phyloP scores from a whole-genome alignment of 2,797 vertebrate species.

The Danio albolineatus region DNA sequence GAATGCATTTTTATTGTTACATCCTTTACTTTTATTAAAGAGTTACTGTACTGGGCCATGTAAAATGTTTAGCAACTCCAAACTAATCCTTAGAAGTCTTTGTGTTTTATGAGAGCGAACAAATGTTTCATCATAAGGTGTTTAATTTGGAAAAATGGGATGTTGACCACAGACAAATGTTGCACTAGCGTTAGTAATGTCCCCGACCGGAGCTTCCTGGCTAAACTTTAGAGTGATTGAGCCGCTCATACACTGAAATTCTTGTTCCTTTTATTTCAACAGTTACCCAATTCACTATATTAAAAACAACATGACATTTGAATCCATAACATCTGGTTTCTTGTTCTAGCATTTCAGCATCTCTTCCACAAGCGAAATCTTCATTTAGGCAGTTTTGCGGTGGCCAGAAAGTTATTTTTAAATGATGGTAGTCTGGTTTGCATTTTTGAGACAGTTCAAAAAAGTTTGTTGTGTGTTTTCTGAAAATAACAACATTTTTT shows the following conservation, averaged over 20 bases:
- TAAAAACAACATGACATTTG: conserved; percentile 51
- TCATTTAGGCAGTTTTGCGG: conserved; percentile 13
- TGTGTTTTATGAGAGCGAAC: conserved; percentile 34
- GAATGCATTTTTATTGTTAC: conserved; percentile 51
- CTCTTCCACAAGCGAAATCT: conserved; percentile 40
- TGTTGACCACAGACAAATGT: conserved; percentile 52
- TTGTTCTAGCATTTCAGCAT: conserved; percentile 39
- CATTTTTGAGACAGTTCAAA: conserved; percentile 25
- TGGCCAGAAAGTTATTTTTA: conserved; percentile 14
- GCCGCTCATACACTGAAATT: conserved; percentile 30
- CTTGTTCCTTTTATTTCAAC: conserved; percentile 47
- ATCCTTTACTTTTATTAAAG: neutral
- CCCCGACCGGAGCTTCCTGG: conserved; percentile 48
- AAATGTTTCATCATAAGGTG: conserved; percentile 54
- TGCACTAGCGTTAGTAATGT: conserved; percentile 37
- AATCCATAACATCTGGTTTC: conserved; percentile 53
- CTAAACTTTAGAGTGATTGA: conserved; percentile 43
- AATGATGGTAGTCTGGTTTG: conserved; percentile 45
- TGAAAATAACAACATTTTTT: neutral
- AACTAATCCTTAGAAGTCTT: conserved; percentile 16
- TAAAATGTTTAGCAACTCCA: conserved; percentile 31
- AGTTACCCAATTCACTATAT: conserved; percentile 48
- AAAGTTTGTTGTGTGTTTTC: conserved; percentile 28
- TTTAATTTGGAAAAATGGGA: conserved; percentile 54
- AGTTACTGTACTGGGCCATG: conserved; percentile 8